phyloP scores from a whole-genome alignment of 2,888 invertebrate species.

The Adineta ricciae region DNA sequence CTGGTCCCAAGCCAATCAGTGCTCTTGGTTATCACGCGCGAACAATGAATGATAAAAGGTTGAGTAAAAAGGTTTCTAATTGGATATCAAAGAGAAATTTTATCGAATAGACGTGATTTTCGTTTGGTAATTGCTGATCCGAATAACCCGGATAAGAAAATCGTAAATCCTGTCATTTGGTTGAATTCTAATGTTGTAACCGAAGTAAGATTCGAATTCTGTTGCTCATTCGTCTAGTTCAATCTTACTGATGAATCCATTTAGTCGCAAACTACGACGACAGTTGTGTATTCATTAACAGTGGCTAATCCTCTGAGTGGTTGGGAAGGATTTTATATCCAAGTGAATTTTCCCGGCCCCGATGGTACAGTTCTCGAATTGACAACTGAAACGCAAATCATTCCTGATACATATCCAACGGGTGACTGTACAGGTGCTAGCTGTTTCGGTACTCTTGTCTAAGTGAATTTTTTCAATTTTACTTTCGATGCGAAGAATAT shows the following conservation, averaged over 20 bases:
- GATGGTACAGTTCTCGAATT: conserved; percentile 38
- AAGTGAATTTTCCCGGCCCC: conserved; percentile 39
- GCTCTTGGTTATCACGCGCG: conserved; percentile 30
- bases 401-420: conserved; percentile 41
- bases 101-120: conserved; percentile 40
- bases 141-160: conserved; percentile 37
- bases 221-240: background rate
- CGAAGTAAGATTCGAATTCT: background rate
- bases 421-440: background rate
- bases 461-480: background rate
- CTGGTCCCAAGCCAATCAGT: conserved; percentile 25
- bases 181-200: conserved; percentile 31
- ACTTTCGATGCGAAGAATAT: background rate
- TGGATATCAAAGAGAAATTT: too few relatives aligned
- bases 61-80: too few relatives aligned
- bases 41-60: conserved; percentile 29
- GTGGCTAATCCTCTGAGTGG: conserved; percentile 30
- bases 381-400: conserved; percentile 41
- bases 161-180: conserved; percentile 40
- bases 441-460: conserved; percentile 1
- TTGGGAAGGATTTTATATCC: conserved; percentile 36
- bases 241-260: too few relatives aligned
- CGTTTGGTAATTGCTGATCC: conserved; percentile 39
- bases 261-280: background rate
- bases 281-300: conserved; percentile 22